Evolutionary conservation across 1,140 invertebrate genomes (phyloP).

Genomic region (Drusus annulatus): DNA sequence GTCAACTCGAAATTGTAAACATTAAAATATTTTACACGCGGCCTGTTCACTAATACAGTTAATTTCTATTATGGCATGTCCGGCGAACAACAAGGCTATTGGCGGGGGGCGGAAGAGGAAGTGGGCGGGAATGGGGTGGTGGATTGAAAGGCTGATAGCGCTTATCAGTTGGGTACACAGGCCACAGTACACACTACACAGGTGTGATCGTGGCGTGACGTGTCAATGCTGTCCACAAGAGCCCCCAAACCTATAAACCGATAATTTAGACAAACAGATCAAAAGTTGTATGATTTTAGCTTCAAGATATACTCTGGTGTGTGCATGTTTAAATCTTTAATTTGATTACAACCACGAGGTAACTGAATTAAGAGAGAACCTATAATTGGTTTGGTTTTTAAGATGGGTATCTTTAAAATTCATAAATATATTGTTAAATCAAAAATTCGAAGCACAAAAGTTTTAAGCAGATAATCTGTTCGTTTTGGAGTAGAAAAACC

Average conservation of each 20-base stretch:
- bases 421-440: no score
- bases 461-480: no score
- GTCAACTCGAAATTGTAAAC: no score
- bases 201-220: background rate
- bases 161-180: conserved; percentile 11
- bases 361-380: no score
- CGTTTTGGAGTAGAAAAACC: no score
- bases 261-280: background rate
- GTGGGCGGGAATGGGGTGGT: background rate
- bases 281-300: no score
- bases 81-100: background rate
- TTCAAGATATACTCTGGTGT: no score
- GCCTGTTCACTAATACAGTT: conserved; percentile 32
- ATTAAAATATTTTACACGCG: background rate
- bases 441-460: no score
- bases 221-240: background rate
- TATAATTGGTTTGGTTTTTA: no score
- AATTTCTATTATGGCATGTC: conserved; percentile 49
- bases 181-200: background rate
- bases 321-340: no score
- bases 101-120: background rate
- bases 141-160: background rate
- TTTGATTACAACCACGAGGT: no score
- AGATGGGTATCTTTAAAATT: no score
- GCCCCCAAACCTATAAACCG: background rate